These are phyloP conservation scores for Spea bombifrons DNA, from an alignment of 2,113 vertebrate genomes.

Conservation along the genomic window DNA sequence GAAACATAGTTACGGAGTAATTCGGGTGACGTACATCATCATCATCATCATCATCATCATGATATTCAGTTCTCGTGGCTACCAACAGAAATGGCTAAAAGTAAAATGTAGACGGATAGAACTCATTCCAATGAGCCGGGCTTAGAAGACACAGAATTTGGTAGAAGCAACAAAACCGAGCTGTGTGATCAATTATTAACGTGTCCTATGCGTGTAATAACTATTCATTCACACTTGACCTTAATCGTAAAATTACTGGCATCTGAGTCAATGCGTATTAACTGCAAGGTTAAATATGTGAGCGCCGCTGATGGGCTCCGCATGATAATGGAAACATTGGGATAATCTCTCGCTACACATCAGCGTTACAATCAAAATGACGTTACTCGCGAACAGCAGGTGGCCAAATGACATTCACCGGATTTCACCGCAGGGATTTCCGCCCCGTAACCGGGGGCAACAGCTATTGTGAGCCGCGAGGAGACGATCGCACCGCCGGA, in stretches of 20 bases:
- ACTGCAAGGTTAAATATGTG: conserved; percentile 19
- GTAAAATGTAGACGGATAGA: too few relatives aligned
- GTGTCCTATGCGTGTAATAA: conserved; percentile 16
- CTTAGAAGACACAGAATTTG: neutral
- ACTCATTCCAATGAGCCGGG: too few relatives aligned
- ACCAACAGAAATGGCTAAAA: too few relatives aligned
- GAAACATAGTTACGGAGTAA: too few relatives aligned
- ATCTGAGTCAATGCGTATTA: conserved; percentile 34
- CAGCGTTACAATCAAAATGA: neutral
- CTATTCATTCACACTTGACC: conserved; percentile 23
- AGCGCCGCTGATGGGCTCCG: conserved; percentile 2
- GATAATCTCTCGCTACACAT: conserved; percentile 10
- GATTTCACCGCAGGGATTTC: conserved; percentile 12
- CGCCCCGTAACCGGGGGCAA: neutral
- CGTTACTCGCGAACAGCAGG: conserved; percentile 24
- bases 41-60: too few relatives aligned
- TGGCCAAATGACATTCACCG: conserved; percentile 8
- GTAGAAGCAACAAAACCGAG: neutral
- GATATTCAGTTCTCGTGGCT: too few relatives aligned
- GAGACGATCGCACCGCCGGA: neutral
- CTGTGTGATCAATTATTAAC: conserved; percentile 15
- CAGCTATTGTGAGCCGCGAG: neutral
- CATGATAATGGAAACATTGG: conserved; percentile 10
- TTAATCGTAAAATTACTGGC: conserved; percentile 36
- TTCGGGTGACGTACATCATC: too few relatives aligned